These are phyloP conservation scores for Tympanuchus pallidicinctus DNA, from an alignment of 2,113 vertebrate genomes.

Conservation along the genomic window DNA sequence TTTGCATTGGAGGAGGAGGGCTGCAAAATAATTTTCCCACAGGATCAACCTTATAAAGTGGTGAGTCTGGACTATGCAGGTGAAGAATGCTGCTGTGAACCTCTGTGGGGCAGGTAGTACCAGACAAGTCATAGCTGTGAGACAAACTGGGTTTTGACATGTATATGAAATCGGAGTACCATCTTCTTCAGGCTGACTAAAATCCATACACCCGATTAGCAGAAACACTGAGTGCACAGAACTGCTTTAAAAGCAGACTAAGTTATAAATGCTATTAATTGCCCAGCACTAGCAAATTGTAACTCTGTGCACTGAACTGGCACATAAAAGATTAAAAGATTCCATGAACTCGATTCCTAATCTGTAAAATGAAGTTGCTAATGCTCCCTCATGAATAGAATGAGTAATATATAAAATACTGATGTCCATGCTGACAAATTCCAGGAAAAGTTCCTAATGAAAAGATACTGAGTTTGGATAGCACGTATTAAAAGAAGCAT, in stretches of 20 bases:
- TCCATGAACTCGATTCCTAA: not conserved
- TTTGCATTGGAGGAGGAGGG: too few species aligned
- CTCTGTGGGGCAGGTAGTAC: not conserved
- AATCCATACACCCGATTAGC: not conserved
- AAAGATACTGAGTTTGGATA: slow-evolving; percentile 28
- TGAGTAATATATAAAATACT: not conserved
- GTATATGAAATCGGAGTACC: not conserved
- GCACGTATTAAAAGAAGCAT: not conserved
- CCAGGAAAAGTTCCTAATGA: not conserved
- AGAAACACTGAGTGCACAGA: not conserved
- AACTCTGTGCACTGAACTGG: not conserved
- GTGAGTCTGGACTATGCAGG: not conserved
- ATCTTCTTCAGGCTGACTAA: not conserved
- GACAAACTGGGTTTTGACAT: not conserved
- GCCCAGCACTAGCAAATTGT: not conserved
- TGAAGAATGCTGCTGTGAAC: not conserved
- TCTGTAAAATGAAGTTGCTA: not conserved
- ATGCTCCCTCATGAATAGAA: not conserved
- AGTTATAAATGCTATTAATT: not conserved
- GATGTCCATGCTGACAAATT: not conserved
- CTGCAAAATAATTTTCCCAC: not conserved
- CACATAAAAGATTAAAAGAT: not conserved
- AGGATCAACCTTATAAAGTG: not conserved
- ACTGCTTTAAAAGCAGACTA: not conserved
- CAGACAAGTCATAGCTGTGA: not conserved